Evolutionary conservation across 2,113 vertebrate species (phyloP), one percentile per base, ranked within the genome.

Genomic region (Globicephala melas): DNA sequence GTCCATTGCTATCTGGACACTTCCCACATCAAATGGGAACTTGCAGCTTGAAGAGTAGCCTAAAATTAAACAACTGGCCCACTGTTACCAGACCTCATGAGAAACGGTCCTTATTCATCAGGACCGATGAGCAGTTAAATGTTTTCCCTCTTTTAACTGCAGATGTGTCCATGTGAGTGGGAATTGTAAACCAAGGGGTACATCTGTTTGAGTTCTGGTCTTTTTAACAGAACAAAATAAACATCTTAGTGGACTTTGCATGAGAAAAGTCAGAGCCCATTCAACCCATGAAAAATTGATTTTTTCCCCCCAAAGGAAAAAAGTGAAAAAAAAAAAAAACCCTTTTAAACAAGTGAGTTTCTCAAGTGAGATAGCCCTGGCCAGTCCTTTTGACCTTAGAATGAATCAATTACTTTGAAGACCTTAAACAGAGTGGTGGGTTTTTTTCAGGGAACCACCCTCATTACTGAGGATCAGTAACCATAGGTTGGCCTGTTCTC

Each of bases 211-310:
- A 93, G 38, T 92, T 91, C 96, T 96, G 83, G 80, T 60, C 53
- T 53, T 96, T 94, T 96, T 95, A 89, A 92, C 33, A 92, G 95
- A 97, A 90, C 65, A 92, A 95, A 97, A 92, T 93, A 92, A 97
- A 97, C 95, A 97, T 85, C 89, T 91, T 82, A 65, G 71, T 94
- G 55, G 89, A 73, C 67, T 90, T 89, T 96, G 87, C 97, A 91
- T 95, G 89, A 97, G 80, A 77, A 96, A 94, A 93, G 60, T 96
- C 92, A 93, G 93, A 96, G 93, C 67, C 84, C 67, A 44, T 97
- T 97, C 50, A 18, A 95, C 71, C 93, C 93, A 89, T 96, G 93
- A 96, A 96, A 97, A 97, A 96, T 92, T 97, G 83, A 97, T 97
- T 98, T 98, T 98, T 96, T 63, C 14, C n/a, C 28, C 79, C 38